Conservation (phyloP, 2,797 vertebrate genomes). For the Sternarchorhynchus goeldii region DNA sequence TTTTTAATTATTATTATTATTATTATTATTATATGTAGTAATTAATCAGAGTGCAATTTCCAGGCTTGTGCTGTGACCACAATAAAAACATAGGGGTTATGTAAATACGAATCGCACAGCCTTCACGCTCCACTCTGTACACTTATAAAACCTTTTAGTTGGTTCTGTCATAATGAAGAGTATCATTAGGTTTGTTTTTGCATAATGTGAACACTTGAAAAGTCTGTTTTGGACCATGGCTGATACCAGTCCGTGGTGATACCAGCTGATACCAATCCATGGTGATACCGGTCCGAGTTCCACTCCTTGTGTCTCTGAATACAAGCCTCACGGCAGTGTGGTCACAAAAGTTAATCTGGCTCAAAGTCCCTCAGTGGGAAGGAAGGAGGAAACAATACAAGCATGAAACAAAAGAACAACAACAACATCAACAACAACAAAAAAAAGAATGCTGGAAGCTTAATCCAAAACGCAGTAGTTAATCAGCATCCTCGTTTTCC, state of each 20-base stretch:
- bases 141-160: slow-evolving; percentile 76
- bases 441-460: slow-evolving; percentile 69
- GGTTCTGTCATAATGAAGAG: slow-evolving; percentile 59
- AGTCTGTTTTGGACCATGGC: slow-evolving; percentile 67
- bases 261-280: too few species aligned
- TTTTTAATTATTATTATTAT: slow-evolving; percentile 47
- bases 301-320: slow-evolving; percentile 78
- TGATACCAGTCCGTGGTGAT: slow-evolving; percentile 61
- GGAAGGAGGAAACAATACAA: slow-evolving; percentile 55
- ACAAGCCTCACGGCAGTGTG: slow-evolving; percentile 89
- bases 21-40: slow-evolving; percentile 84
- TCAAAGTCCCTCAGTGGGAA: slow-evolving; percentile 55
- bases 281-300: slow-evolving; percentile 75
- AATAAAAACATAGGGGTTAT: slow-evolving; percentile 90
- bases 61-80: slow-evolving; percentile 93
- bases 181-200: slow-evolving; percentile 75
- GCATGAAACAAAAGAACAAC: slow-evolving; percentile 48
- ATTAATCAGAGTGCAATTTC: slow-evolving; percentile 94
- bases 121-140: slow-evolving; percentile 97
- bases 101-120: slow-evolving; percentile 96
- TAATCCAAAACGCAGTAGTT: slow-evolving; percentile 61
- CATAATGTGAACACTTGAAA: slow-evolving; percentile 92
- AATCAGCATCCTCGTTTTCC: slow-evolving; percentile 54
- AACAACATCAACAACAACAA: slow-evolving; percentile 51
- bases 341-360: slow-evolving; percentile 63